phyloP scores from a whole-genome alignment of 2,113 vertebrate genomes.

The Xenus cinereus region DNA sequence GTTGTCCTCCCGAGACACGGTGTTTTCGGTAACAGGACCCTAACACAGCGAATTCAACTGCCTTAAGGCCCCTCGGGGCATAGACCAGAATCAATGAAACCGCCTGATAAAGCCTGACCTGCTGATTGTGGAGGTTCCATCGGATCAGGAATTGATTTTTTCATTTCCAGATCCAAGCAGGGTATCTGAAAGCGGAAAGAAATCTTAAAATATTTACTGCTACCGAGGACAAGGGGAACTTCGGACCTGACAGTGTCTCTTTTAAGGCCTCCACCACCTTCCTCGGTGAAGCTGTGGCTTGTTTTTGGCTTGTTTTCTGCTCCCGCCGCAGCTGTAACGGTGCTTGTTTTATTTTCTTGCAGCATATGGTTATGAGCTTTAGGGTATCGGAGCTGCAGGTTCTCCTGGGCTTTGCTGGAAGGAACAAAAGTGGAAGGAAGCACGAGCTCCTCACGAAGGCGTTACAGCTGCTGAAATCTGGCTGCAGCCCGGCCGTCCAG shows the following conservation, averaged over 20 bases:
- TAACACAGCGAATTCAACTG: not conserved
- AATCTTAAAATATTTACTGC: not conserved
- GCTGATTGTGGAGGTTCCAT: accelerated
- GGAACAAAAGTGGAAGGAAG: constrained; percentile 76
- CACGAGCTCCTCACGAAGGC: constrained; percentile 73
- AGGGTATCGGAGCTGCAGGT: constrained; percentile 77
- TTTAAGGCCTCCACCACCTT: not conserved
- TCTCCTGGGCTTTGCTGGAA: constrained; percentile 74
- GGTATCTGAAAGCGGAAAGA: no score
- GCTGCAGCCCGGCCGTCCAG: constrained; percentile 71
- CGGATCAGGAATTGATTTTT: no score
- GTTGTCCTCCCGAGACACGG: not conserved
- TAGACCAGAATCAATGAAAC: not conserved
- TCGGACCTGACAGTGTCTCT: not conserved
- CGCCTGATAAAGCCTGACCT: not conserved
- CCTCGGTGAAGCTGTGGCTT: accelerated
- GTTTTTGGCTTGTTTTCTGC: accelerated
- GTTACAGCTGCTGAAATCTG: constrained; percentile 66
- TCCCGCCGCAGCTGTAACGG: accelerated
- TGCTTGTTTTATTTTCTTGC: not conserved
- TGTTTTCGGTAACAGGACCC: not conserved
- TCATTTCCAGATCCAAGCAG: no score
- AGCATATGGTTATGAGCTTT: constrained; percentile 81
- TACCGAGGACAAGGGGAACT: not conserved
- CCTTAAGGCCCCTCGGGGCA: not conserved